Conservation (phyloP, 2,113 vertebrate species). For the Clarias batrachus region DNA sequence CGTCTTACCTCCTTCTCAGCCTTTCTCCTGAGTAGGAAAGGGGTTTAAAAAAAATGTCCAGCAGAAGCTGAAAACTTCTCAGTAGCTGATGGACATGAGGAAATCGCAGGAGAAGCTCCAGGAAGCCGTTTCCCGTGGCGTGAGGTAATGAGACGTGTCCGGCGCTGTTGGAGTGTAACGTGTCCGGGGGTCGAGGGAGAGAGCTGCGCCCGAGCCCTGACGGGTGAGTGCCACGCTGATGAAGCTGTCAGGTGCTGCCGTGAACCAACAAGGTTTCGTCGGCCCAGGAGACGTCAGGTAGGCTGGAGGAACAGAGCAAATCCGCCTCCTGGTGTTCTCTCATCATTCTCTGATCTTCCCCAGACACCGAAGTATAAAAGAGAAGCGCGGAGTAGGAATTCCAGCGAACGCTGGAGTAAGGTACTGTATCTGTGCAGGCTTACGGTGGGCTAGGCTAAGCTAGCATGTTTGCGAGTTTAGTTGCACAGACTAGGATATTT, state of each 20-base stretch:
- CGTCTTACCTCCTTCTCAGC: not conserved
- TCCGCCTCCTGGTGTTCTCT: not conserved
- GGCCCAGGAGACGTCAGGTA: not conserved
- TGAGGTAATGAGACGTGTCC: slow-evolving; percentile 41
- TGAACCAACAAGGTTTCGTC: not conserved
- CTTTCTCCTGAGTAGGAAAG: not conserved
- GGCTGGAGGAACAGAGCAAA: not conserved
- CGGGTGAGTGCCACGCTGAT: slow-evolving; percentile 49
- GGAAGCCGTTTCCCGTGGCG: slow-evolving; percentile 42
- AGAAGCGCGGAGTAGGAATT: no score
- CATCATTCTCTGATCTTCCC: not conserved
- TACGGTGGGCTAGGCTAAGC: no score
- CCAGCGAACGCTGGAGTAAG: no score
- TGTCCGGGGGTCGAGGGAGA: not conserved
- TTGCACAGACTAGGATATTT: no score
- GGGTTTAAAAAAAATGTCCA: not conserved
- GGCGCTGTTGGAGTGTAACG: slow-evolving; percentile 20
- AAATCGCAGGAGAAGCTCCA: not conserved
- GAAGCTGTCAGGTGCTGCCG: slow-evolving; percentile 41
- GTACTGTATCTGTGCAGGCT: no score
- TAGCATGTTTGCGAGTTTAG: no score
- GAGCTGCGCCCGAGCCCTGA: slow-evolving; percentile 1
- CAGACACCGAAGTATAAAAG: not conserved
- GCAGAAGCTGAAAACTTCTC: not conserved
- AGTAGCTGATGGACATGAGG: not conserved